These are phyloP conservation scores for Drosophila diplacantha DNA, from an alignment of 2,888 invertebrate species.

Conservation along the genomic window DNA sequence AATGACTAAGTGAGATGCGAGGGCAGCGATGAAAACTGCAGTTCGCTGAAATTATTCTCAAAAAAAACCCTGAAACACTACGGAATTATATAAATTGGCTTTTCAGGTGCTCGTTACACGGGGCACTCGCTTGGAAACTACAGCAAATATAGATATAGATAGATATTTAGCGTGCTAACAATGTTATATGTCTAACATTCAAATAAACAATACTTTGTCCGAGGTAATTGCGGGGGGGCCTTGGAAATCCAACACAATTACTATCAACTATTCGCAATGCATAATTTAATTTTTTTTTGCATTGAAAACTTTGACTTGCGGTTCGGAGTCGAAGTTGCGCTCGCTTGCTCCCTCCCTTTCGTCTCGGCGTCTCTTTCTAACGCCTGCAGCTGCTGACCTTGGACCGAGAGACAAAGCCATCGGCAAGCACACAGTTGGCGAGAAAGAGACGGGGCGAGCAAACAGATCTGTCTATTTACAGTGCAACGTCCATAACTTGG, in stretches of 20 bases:
- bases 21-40: conserved; percentile 30
- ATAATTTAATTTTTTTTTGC: conserved; percentile 41
- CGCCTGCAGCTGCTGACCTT: conserved; percentile 45
- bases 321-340: conserved; percentile 27
- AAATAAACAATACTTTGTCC: conserved; percentile 14
- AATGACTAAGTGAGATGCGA: conserved; percentile 30
- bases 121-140: conserved; percentile 56
- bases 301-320: conserved; percentile 58
- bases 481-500: conserved; percentile 9
- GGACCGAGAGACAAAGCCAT: conserved; percentile 37
- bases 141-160: conserved; percentile 14
- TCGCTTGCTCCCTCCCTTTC: background rate
- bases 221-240: conserved; percentile 32
- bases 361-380: conserved; percentile 20
- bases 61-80: conserved; percentile 16
- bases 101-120: conserved; percentile 48
- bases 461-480: conserved; percentile 36
- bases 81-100: conserved; percentile 47
- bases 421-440: conserved; percentile 2
- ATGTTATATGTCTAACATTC: conserved; percentile 12
- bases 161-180: conserved; percentile 18
- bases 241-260: conserved; percentile 35
- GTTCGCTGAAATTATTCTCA: conserved; percentile 43
- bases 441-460: conserved; percentile 11
- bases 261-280: conserved; percentile 47